phyloP scores from a whole-genome alignment of 1,140 invertebrate genomes.

The Anastrepha obliqua region DNA sequence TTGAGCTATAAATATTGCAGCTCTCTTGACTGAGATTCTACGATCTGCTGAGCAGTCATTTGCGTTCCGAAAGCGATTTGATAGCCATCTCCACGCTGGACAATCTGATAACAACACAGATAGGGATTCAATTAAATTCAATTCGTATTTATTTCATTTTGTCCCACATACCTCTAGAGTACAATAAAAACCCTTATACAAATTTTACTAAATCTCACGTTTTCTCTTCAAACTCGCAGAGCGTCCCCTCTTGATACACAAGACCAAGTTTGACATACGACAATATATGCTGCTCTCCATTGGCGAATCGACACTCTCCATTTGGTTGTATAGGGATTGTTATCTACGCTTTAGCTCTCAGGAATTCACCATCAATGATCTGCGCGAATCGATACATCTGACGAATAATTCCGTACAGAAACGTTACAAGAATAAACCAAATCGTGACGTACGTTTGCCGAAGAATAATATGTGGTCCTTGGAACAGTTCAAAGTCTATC shows the following conservation, averaged over 20 bases:
- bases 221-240: slow-evolving; percentile 76
- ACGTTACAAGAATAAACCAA: slow-evolving; percentile 83
- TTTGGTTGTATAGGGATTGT: slow-evolving; percentile 93
- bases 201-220: neutral
- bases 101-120: no score
- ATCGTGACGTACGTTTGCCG: slow-evolving; percentile 81
- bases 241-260: slow-evolving; percentile 87
- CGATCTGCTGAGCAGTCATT: no score
- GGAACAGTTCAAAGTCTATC: slow-evolving; percentile 83
- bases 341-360: slow-evolving; percentile 94
- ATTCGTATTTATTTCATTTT: no score
- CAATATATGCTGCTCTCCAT: slow-evolving; percentile 93
- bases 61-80: no score
- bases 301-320: slow-evolving; percentile 83
- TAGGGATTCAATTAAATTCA: no score
- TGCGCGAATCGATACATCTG: slow-evolving; percentile 92
- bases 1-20: no score
- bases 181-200: no score
- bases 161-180: no score
- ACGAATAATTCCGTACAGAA: slow-evolving; percentile 94
- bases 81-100: no score
- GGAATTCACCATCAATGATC: slow-evolving; percentile 86
- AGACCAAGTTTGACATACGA: slow-evolving; percentile 94
- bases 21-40: no score
- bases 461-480: slow-evolving; percentile 91